Evolutionary conservation across 1,140 invertebrate genomes (phyloP), one percentile per base, ranked within the genome.

Genomic region (Zelostemma sp.): DNA sequence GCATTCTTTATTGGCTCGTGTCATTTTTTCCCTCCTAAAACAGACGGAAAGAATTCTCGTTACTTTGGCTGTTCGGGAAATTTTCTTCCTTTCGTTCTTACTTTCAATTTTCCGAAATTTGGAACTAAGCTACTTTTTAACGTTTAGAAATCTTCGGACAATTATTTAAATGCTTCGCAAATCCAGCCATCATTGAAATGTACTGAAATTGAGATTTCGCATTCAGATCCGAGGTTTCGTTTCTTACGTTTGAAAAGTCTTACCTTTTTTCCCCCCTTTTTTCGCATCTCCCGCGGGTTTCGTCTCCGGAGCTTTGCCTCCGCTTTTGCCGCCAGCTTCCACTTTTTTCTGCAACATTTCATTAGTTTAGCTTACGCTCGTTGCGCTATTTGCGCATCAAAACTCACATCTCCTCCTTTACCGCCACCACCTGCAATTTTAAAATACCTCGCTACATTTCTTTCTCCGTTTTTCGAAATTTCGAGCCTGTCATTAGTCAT

Each of bases 1-100:
- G 1, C 5, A 17, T 15, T 15, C 11, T 14, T 6, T 6, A 2
- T 43, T n/a, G 11, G 12, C n/a, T 16, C 17, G 8, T 1, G 51
- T 72, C 57, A 71, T 60, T 74, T 72, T 68, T 74, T 74, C 18
- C 72, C 72, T 67, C 72, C 72, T 74, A 51, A 2, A 65, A 68
- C 54, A 56, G 19, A 49, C 12, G 9, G 38, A 35, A 14, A 31
- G 21, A 33, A 41, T 43, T 47, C 41, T 40, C 25, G 2, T 45
- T 38, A 15, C 14, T 25, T 31, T 46, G 1, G 11, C 12, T n/a
- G 2, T 19, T 49, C 5, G 9, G n/a, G 14, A 55, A 33, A 19
- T 33, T 47, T 33, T 33, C n/a, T n/a, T n/a, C n/a, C n/a, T n/a
- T n/a, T n/a, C n/a, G n/a, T 40, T 17, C 12, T 40, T 19, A 31